A percentile compares a stretch with the other conserved stretches of the same genome.
These are phyloP conservation scores for Heliconius ethilla DNA, from an alignment of 2,888 invertebrate genomes.

Conservation along the genomic window DNA sequence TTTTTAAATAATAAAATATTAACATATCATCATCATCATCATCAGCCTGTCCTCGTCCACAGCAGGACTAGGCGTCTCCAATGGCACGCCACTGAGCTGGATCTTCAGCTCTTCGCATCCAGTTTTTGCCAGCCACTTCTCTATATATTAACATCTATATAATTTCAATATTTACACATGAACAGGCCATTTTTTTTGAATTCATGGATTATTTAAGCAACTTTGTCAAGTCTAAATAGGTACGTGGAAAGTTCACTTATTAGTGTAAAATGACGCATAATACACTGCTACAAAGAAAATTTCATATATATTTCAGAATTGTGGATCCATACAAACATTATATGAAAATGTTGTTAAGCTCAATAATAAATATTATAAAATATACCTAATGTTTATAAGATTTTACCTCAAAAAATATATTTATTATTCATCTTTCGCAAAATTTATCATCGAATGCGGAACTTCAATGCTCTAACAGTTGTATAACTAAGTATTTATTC, in stretches of 20 bases:
- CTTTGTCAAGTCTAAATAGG: background rate
- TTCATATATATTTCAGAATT: background rate
- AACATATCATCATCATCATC: too few species aligned
- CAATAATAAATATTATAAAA: background rate
- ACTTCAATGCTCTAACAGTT: background rate
- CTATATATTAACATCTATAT: too few species aligned
- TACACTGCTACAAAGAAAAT: background rate
- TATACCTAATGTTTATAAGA: background rate
- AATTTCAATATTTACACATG: too few species aligned
- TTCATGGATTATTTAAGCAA: background rate
- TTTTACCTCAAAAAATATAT: background rate
- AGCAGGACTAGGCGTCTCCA: too few species aligned
- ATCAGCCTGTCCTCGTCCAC: too few species aligned
- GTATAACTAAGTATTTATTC: constrained; percentile 16
- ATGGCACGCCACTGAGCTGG: too few species aligned
- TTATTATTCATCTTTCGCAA: background rate
- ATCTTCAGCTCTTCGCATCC: too few species aligned
- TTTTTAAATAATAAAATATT: too few species aligned
- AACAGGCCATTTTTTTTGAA: background rate
- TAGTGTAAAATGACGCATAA: background rate
- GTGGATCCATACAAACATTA: background rate
- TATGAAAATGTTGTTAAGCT: background rate
- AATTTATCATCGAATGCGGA: background rate
- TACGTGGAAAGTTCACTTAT: background rate
- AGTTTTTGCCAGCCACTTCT: too few species aligned